Conservation (phyloP, 2,888 invertebrate genomes). For the Ectemnius cavifrons region DNA sequence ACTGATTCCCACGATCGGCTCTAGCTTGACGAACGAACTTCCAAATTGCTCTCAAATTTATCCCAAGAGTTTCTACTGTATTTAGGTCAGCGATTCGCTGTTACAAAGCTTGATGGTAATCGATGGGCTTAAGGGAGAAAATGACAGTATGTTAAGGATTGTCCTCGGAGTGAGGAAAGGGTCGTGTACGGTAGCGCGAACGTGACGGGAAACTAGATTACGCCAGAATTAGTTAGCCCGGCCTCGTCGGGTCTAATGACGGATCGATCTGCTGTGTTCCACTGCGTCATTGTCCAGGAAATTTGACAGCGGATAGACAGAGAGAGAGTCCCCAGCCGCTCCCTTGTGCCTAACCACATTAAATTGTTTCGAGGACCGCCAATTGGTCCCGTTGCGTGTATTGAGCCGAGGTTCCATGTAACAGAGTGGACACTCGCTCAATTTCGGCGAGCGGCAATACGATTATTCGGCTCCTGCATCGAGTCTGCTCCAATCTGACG, state of each 20-base stretch:
- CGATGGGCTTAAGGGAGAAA: too few relatives aligned
- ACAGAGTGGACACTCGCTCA: slow-evolving; percentile 12
- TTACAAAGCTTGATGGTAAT: too few relatives aligned
- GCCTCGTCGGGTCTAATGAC: not conserved
- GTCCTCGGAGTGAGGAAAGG: too few relatives aligned
- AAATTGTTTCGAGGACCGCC: slow-evolving; percentile 61
- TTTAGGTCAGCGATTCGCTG: too few relatives aligned
- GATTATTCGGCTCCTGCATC: too few relatives aligned
- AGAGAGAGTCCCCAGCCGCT: slow-evolving; percentile 24
- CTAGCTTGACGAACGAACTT: too few relatives aligned
- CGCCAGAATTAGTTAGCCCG: not conserved
- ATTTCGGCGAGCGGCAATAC: slow-evolving; percentile 20
- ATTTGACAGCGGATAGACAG: slow-evolving; percentile 67
- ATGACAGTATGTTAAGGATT: too few relatives aligned
- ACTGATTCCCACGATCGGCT: too few relatives aligned
- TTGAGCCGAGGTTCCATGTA: slow-evolving; percentile 39
- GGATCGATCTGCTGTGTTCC: not conserved
- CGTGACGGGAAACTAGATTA: too few relatives aligned
- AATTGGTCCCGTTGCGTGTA: slow-evolving; percentile 41
- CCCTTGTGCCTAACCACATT: slow-evolving; percentile 59
- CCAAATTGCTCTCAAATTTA: too few relatives aligned
- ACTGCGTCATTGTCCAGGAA: slow-evolving; percentile 34
- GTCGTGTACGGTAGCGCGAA: too few relatives aligned
- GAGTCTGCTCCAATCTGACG: not conserved
- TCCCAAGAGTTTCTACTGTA: too few relatives aligned